Percentiles rank a stretch among this genome's conserved stretches.
Conservation (phyloP, 2,797 vertebrate species). For the Hirundo rustica region DNA sequence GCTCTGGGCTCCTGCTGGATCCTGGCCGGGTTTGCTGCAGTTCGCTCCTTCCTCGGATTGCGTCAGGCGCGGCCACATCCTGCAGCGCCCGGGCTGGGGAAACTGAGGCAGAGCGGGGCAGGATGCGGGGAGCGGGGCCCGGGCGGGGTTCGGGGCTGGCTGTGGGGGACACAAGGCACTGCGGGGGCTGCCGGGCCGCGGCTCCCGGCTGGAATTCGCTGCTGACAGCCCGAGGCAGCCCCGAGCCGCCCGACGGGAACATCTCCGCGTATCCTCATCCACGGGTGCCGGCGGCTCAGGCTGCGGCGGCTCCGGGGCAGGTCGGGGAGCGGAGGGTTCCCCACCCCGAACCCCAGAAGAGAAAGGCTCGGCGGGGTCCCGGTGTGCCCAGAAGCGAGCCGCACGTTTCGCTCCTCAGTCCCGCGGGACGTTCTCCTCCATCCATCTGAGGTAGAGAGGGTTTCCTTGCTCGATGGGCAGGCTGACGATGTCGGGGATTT, state of each 20-base stretch:
- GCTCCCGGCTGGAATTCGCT: background rate
- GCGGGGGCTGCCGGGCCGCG: background rate
- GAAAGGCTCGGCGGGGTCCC: background rate
- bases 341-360: rapidly evolving
- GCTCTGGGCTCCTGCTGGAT: no score
- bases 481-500: conserved; percentile 86
- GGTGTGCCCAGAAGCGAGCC: rapidly evolving
- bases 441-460: conserved; percentile 81
- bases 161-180: rapidly evolving
- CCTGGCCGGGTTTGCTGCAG: no score
- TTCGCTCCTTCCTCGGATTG: no score
- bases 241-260: rapidly evolving
- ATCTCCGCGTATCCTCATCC: background rate
- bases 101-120: background rate
- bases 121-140: background rate
- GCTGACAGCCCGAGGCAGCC: background rate
- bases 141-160: background rate
- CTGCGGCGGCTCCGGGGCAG: background rate
- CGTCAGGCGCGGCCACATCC: background rate
- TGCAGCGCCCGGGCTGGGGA: background rate
- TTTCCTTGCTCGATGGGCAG: conserved; percentile 83
- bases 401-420: background rate
- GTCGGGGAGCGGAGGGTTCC: background rate
- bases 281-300: background rate
- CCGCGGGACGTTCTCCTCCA: conserved; percentile 81